phyloP scores from a whole-genome alignment of 2,113 vertebrate species.

The Sphyrna mokarran region DNA sequence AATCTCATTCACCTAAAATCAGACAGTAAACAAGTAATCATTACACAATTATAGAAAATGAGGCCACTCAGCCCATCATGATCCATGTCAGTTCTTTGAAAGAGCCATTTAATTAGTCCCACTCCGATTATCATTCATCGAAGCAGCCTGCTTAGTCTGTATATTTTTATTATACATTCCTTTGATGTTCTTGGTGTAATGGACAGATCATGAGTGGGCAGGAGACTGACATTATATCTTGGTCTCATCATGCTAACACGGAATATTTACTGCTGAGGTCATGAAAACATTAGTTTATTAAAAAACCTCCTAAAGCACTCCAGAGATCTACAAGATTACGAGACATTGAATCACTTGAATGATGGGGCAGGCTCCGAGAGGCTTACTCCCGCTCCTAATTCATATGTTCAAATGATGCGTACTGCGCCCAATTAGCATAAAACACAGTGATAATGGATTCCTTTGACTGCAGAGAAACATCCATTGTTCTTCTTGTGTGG shows the following conservation, averaged over 20 bases:
- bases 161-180: not conserved
- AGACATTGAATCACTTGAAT: too few relatives aligned
- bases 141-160: not conserved
- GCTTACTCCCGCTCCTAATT: too few relatives aligned
- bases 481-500: not conserved
- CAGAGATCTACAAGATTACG: too few relatives aligned
- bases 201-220: not conserved
- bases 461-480: too few relatives aligned
- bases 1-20: constrained; percentile 83
- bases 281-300: too few relatives aligned
- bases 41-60: not conserved
- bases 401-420: too few relatives aligned
- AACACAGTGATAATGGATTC: too few relatives aligned
- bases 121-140: not conserved
- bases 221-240: not conserved
- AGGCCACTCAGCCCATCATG: not conserved
- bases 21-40: not conserved
- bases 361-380: too few relatives aligned
- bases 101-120: not conserved
- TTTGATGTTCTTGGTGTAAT: not conserved
- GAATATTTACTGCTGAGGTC: too few relatives aligned
- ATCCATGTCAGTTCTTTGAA: not conserved
- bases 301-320: too few relatives aligned
- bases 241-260: too few relatives aligned
- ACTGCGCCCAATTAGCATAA: too few relatives aligned